phyloP scores from a whole-genome alignment of 2,797 vertebrate species.

The Lates japonicus region DNA sequence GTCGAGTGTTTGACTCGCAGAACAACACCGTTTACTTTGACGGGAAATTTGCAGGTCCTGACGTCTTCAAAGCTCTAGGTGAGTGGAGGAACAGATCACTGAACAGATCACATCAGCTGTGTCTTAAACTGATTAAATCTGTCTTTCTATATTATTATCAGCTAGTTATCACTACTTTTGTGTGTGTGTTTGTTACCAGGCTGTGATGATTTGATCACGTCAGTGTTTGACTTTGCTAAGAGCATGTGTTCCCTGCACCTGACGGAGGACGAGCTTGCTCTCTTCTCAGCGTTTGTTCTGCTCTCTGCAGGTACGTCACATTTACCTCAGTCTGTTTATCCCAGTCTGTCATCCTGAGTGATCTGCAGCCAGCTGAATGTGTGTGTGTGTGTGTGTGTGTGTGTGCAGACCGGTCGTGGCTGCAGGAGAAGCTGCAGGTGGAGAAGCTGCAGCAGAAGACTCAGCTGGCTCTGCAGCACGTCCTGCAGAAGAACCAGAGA shows the following conservation, averaged over 20 bases:
- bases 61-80: conserved; percentile 95
- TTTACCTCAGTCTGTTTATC: not conserved
- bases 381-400: conserved; percentile 85
- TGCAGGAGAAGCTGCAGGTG: conserved; percentile 94
- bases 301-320: conserved; percentile 90
- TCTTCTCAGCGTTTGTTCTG: conserved; percentile 94
- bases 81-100: conserved; percentile 50
- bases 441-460: conserved; percentile 95
- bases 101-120: not conserved
- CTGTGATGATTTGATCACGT: conserved; percentile 94
- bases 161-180: not conserved
- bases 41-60: conserved; percentile 93
- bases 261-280: conserved; percentile 93
- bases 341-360: no score
- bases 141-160: no score
- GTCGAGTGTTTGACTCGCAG: conserved; percentile 94
- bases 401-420: conserved; percentile 91
- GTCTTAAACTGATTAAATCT: not conserved
- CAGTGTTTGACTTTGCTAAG: conserved; percentile 94
- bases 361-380: conserved; percentile 20
- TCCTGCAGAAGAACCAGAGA: conserved; percentile 93
- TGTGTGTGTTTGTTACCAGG: conserved; percentile 76
- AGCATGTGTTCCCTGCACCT: conserved; percentile 92
- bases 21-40: conserved; percentile 96
- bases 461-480: conserved; percentile 91